phyloP scores from a whole-genome alignment of 2,797 vertebrate species.

The Coregonus sp. region DNA sequence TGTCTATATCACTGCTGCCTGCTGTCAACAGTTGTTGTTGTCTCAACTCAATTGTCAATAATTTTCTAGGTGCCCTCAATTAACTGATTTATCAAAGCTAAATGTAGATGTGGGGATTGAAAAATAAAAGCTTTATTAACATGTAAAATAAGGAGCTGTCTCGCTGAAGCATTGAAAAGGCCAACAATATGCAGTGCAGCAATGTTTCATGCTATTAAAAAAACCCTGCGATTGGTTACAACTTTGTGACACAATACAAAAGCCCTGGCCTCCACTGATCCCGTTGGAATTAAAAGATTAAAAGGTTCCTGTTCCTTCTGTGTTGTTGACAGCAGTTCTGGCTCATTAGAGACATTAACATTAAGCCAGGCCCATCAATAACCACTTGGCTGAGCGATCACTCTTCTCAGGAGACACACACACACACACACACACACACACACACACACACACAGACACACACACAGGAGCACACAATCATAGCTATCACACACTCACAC shows the following conservation, averaged over 20 bases:
- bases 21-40: slow-evolving; percentile 24
- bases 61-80: background rate
- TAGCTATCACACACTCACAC: background rate
- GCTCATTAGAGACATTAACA: slow-evolving; percentile 77
- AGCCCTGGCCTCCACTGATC: slow-evolving; percentile 57
- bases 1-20: slow-evolving; percentile 9
- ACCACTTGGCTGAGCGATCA: slow-evolving; percentile 68
- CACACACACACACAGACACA: background rate
- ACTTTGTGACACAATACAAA: slow-evolving; percentile 20
- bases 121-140: slow-evolving; percentile 4
- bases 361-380: slow-evolving; percentile 77
- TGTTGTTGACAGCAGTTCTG: slow-evolving; percentile 70
- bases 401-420: slow-evolving; percentile 55
- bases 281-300: slow-evolving; percentile 74
- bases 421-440: background rate
- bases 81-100: slow-evolving; percentile 17
- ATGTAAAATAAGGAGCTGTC: background rate
- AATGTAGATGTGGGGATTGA: slow-evolving; percentile 7
- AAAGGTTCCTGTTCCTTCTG: slow-evolving; percentile 66
- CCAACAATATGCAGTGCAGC: background rate
- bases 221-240: slow-evolving; percentile 46
- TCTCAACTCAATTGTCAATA: background rate
- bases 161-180: background rate
- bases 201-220: slow-evolving; percentile 3
- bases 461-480: background rate